These are phyloP conservation scores for Pyrgus malvae DNA, from an alignment of 2,888 invertebrate species.

Conservation along the genomic window DNA sequence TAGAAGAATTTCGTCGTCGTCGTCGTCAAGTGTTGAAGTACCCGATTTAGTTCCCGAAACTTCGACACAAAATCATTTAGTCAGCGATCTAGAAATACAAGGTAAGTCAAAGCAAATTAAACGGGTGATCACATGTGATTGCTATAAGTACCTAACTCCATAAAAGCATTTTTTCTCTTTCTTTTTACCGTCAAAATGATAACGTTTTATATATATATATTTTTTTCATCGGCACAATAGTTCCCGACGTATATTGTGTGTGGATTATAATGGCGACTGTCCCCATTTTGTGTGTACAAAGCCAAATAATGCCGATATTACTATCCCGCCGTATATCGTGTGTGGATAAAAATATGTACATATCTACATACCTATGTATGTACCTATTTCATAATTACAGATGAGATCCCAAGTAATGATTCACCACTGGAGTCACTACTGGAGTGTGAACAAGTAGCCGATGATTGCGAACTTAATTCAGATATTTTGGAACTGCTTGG, in stretches of 20 bases:
- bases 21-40: background rate
- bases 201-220: background rate
- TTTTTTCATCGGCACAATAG: background rate
- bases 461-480: background rate
- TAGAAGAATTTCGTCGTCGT: background rate
- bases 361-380: too few species aligned
- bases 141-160: background rate
- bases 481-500: constrained; percentile 8
- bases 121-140: background rate
- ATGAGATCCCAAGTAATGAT: background rate
- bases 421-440: background rate
- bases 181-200: background rate
- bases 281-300: background rate
- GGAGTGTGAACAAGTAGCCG: background rate
- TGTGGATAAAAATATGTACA: background rate
- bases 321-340: constrained; percentile 4
- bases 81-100: constrained; percentile 2
- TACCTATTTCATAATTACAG: background rate
- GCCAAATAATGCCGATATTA: background rate
- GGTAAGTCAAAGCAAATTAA: background rate
- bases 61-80: background rate
- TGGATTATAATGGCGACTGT: background rate
- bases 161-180: background rate
- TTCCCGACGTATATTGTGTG: background rate
- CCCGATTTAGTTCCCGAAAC: background rate